phyloP scores from a whole-genome alignment of 1,140 invertebrate species.

The Drosophila cardini region DNA sequence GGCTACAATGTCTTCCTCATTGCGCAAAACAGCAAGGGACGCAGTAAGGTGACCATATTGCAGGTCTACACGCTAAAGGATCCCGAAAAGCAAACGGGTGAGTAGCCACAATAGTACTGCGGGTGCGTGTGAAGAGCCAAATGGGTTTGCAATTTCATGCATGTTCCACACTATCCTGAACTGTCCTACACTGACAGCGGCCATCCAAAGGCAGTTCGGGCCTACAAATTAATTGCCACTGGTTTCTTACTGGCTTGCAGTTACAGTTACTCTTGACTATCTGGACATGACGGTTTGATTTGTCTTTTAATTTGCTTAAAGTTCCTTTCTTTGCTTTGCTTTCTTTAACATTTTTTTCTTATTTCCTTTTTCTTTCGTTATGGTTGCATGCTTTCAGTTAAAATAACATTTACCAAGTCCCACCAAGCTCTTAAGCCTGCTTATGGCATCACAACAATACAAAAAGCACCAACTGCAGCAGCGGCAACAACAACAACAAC shows the following conservation, averaged over 20 bases:
- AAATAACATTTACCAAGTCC: slow-evolving; percentile 73
- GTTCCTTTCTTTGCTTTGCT: slow-evolving; percentile 41
- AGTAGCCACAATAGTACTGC: slow-evolving; percentile 62
- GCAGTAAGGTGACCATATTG: slow-evolving; percentile 87
- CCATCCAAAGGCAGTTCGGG: slow-evolving; percentile 15
- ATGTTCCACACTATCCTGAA: slow-evolving; percentile 52
- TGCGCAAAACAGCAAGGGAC: slow-evolving; percentile 90
- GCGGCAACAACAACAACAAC: slow-evolving; percentile 16
- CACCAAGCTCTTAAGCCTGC: slow-evolving; percentile 57
- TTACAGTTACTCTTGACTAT: slow-evolving; percentile 52
- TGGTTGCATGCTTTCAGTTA: slow-evolving; percentile 69
- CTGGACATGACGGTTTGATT: slow-evolving; percentile 44
- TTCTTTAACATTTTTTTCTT: slow-evolving; percentile 24
- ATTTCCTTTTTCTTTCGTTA: slow-evolving; percentile 40
- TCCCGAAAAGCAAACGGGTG: slow-evolving; percentile 91
- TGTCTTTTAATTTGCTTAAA: slow-evolving; percentile 53
- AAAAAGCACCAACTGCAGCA: slow-evolving; percentile 39
- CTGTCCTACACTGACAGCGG: neutral
- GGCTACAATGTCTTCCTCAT: slow-evolving; percentile 89
- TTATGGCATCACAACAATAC: slow-evolving; percentile 33
- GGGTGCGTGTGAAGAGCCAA: slow-evolving; percentile 33
- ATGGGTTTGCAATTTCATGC: slow-evolving; percentile 71
- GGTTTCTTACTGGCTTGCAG: slow-evolving; percentile 41
- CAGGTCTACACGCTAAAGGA: slow-evolving; percentile 90
- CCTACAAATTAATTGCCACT: slow-evolving; percentile 73